Percentiles rank a stretch among this genome's conserved stretches.
phyloP scores from a whole-genome alignment of 2,113 vertebrate genomes.

The Salvelinus alpinus region DNA sequence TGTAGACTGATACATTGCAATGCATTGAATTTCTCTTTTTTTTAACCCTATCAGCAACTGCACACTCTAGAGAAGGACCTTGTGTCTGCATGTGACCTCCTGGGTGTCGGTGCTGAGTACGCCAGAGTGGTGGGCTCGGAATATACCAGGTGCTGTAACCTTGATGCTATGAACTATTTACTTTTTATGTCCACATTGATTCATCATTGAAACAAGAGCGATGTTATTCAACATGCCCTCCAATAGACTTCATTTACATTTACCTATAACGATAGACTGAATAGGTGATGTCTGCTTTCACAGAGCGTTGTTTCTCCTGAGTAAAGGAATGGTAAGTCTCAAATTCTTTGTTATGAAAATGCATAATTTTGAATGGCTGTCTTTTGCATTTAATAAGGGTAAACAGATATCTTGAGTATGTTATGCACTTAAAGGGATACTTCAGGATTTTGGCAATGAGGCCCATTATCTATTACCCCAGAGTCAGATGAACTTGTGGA shows the following conservation, averaged over 20 bases:
- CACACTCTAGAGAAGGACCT: slow-evolving; percentile 97
- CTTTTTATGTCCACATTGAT: background rate
- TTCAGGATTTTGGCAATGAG: no score
- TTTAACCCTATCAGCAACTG: slow-evolving; percentile 81
- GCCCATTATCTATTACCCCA: no score
- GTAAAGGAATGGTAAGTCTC: slow-evolving; percentile 97
- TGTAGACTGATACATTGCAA: background rate
- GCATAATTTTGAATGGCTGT: background rate
- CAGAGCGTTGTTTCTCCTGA: slow-evolving; percentile 94
- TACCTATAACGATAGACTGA: background rate
- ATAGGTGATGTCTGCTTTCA: slow-evolving; percentile 31
- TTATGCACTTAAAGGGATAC: background rate
- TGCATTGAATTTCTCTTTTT: background rate
- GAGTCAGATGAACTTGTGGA: no score
- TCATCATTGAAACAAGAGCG: background rate
- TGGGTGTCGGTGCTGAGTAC: slow-evolving; percentile 95
- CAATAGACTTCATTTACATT: background rate
- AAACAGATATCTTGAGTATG: background rate
- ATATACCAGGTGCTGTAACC: slow-evolving; percentile 85
- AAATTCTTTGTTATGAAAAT: background rate
- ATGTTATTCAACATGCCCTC: background rate
- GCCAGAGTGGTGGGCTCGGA: slow-evolving; percentile 96
- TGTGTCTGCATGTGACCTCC: slow-evolving; percentile 95
- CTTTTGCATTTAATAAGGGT: background rate
- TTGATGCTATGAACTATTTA: background rate